These are phyloP conservation scores for Beroe ovata DNA, from an alignment of 37 sponge, comb jelly and placozoan genomes.

Conservation along the genomic window DNA sequence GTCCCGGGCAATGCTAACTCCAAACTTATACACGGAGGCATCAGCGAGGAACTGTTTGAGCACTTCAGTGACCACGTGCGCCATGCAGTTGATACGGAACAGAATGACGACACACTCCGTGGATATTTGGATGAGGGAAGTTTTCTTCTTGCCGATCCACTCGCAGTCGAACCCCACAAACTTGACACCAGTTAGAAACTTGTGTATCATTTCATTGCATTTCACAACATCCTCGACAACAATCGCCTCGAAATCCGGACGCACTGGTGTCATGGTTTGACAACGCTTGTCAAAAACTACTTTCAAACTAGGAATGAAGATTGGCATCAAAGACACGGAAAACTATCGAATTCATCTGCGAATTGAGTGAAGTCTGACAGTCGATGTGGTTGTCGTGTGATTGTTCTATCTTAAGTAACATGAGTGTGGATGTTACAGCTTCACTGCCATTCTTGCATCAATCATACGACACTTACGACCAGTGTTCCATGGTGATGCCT, in stretches of 20 bases:
- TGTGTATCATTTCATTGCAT: constrained; percentile 2
- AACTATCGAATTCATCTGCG: no score
- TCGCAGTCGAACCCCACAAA: constrained; percentile 66
- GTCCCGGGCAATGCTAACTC: constrained; percentile 30
- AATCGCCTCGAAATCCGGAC: constrained; percentile 1
- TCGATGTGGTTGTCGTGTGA: no score
- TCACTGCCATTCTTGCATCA: no score
- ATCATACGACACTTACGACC: no score
- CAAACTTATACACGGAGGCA: not conserved
- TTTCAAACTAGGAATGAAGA: no score
- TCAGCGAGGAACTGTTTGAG: constrained; percentile 9
- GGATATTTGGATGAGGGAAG: constrained; percentile 32
- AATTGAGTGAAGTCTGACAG: no score
- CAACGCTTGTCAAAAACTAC: no score
- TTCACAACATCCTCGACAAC: not conserved
- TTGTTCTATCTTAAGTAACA: no score
- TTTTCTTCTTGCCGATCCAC: constrained; percentile 6
- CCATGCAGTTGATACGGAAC: constrained; percentile 14
- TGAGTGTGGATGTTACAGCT: no score
- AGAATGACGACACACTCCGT: not conserved
- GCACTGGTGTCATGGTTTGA: not conserved
- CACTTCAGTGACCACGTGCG: not conserved
- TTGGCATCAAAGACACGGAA: no score
- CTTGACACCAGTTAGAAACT: not conserved
- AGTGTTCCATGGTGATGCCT: no score